Base-by-base conservation (phyloP, 2,797 vertebrate species). In the Mionectes olivaceus region DNA sequence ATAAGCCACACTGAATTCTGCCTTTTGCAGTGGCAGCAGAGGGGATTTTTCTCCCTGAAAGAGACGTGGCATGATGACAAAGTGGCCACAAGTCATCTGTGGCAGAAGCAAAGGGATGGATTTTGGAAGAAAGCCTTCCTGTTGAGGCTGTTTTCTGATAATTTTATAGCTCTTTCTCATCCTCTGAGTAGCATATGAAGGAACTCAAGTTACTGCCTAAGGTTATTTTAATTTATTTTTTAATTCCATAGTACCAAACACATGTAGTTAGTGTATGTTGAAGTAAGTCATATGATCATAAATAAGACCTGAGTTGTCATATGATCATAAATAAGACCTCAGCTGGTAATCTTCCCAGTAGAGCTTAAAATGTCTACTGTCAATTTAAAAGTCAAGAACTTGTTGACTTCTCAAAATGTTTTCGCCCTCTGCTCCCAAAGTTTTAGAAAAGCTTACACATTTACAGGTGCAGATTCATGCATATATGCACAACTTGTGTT, bases 51-150 rank as follows among this genome's bases (percentile, higher is more conserved):
- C 46, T 41, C 7, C 52, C 28, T 61, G 59, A 46, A 37, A 30
- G 19, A 79, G 25, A 32, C 19, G 19, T 27, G 32, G 28, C 0
- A 0, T 68, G 46, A 47, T 67, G 63, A 49, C 3, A 1, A 82
- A 86, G 33, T 33, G 28, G 12, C 35, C 35, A 60, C 53, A 82
- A 47, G 32, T 63, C 79, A 22, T 25, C 27, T 47, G 33, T 76
- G 25, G 7, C 19, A 76, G 61, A 55, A 71, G 49, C 4, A 9
- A 70, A 90, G 16, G 16, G 19, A 35, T 74, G 52, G 22, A 59
- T 19, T 24, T 14, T 69, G 52, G n/a, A 74, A 89, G 44, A 65
- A 83, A 65, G 81, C n/a, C 17, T 81, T 14, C 15, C 56, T 55
- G 47, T 43, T 59, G 30, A 90, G 23, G 24, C 39, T 43, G 8